A percentile compares a stretch with the other conserved stretches of the same genome.
phyloP scores from a whole-genome alignment of 1,140 invertebrate genomes.

The Augochlora pura region DNA sequence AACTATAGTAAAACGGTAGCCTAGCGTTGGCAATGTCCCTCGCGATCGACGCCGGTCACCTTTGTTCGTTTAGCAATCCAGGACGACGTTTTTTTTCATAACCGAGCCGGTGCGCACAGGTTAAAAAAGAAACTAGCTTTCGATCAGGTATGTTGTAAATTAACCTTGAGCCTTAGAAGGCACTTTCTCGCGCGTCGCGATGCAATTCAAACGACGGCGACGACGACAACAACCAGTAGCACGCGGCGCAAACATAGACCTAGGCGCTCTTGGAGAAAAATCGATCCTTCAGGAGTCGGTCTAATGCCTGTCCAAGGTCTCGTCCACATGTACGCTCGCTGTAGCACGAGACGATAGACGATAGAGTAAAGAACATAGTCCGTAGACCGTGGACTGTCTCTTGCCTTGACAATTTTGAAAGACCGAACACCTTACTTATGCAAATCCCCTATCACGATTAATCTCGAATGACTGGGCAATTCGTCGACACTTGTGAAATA shows the following conservation, averaged over 20 bases:
- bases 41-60: background rate
- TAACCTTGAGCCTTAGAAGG: conserved; percentile 34
- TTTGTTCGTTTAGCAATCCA: background rate
- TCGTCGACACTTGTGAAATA: background rate
- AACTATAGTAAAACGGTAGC: background rate
- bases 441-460: background rate
- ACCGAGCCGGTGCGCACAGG: background rate
- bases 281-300: too few relatives aligned
- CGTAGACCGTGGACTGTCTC: too few relatives aligned
- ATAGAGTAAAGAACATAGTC: too few relatives aligned
- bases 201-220: background rate
- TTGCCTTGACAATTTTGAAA: too few relatives aligned
- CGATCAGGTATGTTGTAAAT: conserved; percentile 21
- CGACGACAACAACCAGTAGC: background rate
- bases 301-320: too few relatives aligned
- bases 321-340: too few relatives aligned
- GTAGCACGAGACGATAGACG: too few relatives aligned
- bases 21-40: background rate
- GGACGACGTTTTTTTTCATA: conserved; percentile 6
- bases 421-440: background rate
- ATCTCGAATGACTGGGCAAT: background rate
- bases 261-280: background rate
- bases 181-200: conserved; percentile 22
- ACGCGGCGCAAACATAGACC: background rate
- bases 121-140: conserved; percentile 35